Percentiles rank a stretch among this genome's conserved stretches.
Conservation (phyloP, 2,113 vertebrate genomes). For the Triplophysa dalaica region DNA sequence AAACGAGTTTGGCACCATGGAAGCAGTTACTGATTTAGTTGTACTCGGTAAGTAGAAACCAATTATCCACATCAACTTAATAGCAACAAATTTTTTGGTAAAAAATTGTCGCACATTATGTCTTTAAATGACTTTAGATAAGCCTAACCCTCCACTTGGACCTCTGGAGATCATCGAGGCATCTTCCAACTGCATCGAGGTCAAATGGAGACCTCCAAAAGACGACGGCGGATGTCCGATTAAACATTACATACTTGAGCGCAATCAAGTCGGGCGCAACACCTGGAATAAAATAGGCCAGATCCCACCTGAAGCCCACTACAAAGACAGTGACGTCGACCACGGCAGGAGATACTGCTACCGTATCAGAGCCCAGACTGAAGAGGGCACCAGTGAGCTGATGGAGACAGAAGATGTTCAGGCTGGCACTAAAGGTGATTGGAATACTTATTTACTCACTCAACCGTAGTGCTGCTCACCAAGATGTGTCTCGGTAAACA, state of each 20-base stretch:
- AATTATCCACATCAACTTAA: neutral
- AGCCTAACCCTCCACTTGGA: conserved; percentile 83
- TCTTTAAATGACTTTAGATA: conserved; percentile 67
- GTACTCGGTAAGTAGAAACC: conserved; percentile 77
- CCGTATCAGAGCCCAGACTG: conserved; percentile 80
- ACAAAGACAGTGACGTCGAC: conserved; percentile 79
- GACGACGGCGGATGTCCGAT: conserved; percentile 84
- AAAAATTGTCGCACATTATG: neutral
- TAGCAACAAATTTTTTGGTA: neutral
- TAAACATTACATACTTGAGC: conserved; percentile 79
- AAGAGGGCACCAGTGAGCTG: conserved; percentile 77
- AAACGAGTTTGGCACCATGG: conserved; percentile 79
- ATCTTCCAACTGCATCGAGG: conserved; percentile 67
- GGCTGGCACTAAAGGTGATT: conserved; percentile 82
- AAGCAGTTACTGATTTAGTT: conserved; percentile 73
- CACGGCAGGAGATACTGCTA: conserved; percentile 84
- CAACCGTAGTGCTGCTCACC: neutral
- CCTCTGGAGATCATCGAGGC: conserved; percentile 81
- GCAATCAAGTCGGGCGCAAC: conserved; percentile 80
- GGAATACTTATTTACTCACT: neutral
- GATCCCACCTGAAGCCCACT: conserved; percentile 67
- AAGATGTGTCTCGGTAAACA: neutral
- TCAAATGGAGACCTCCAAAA: conserved; percentile 82
- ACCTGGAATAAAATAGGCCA: conserved; percentile 85
- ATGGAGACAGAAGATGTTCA: conserved; percentile 86